Conservation (phyloP, 2,888 invertebrate species). For the Troides oblongomaculatus region DNA sequence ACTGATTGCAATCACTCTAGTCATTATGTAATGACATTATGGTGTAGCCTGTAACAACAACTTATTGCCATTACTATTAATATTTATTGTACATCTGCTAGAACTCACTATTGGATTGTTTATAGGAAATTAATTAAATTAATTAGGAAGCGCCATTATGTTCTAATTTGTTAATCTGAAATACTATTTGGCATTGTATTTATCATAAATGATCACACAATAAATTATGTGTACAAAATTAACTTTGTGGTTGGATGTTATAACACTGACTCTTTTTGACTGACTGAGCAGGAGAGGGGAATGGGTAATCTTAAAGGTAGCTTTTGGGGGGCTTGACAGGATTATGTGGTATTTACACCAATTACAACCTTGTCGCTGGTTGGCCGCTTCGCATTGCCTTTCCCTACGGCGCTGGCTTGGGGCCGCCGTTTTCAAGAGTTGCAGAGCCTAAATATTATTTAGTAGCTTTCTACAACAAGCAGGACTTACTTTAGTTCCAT, state of each 20-base stretch:
- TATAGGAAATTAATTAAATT: background rate
- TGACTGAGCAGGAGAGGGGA: background rate
- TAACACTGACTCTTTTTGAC: background rate
- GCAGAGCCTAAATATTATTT: too few species aligned
- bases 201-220: background rate
- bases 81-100: background rate
- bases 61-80: background rate
- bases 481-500: too few species aligned
- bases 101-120: background rate
- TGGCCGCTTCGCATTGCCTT: background rate
- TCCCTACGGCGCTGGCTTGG: background rate
- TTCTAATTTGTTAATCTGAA: background rate
- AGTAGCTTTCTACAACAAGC: too few species aligned
- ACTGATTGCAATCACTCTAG: constrained; percentile 13
- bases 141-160: background rate
- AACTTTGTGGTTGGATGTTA: background rate
- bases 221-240: background rate
- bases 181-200: background rate
- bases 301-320: background rate
- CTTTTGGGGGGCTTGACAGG: background rate
- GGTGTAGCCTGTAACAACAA: background rate
- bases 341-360: too few species aligned
- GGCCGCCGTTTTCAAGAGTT: background rate
- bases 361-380: background rate
- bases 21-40: background rate